Evolutionary conservation across 2,888 invertebrate species (phyloP).

Genomic region (Romanomermis culicivorax): DNA sequence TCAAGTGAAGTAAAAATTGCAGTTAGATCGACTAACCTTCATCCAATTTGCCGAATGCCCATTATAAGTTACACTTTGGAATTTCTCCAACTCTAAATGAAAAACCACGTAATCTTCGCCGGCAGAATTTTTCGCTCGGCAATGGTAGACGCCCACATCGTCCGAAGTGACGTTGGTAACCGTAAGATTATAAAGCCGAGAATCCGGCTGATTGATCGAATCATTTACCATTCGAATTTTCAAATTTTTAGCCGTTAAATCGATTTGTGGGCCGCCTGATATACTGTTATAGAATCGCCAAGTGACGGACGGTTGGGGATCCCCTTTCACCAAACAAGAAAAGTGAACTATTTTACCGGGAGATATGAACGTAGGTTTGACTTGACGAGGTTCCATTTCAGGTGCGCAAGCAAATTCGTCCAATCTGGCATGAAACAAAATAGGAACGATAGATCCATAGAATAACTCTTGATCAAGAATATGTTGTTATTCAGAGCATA

Average conservation of each 20-base stretch:
- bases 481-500: too few species aligned
- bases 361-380: neutral
- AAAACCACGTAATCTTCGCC: neutral
- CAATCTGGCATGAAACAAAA: neutral
- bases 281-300: neutral
- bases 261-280: neutral
- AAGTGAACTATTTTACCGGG: neutral
- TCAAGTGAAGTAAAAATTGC: too few species aligned
- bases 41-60: too few species aligned
- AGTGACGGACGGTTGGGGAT: neutral
- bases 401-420: constrained; percentile 7
- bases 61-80: too few species aligned
- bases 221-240: neutral
- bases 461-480: too few species aligned
- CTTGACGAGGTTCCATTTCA: neutral
- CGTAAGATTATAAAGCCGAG: neutral
- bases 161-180: neutral
- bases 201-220: neutral
- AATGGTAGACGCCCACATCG: constrained; percentile 2
- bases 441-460: too few species aligned
- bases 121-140: neutral
- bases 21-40: too few species aligned
- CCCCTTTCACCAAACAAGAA: neutral
- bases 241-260: neutral
- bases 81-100: neutral